Percentiles rank a stretch among this genome's conserved stretches.
Conservation (phyloP, 2,113 vertebrate species). For the Sebastes schlegelii region DNA sequence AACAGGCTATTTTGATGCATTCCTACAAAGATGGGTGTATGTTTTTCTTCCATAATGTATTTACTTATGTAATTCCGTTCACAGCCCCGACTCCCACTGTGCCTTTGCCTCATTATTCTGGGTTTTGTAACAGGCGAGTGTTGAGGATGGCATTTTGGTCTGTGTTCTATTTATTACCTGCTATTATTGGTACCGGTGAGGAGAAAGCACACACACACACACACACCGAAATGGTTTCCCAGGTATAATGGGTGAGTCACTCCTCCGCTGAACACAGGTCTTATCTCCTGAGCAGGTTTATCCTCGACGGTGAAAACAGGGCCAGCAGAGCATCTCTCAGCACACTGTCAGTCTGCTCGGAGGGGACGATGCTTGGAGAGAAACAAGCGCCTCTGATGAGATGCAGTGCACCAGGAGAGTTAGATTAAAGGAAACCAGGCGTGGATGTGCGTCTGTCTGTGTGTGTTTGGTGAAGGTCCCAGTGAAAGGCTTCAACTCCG, state of each 20-base stretch:
- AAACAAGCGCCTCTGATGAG: slow-evolving; percentile 50
- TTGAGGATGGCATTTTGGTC: slow-evolving; percentile 68
- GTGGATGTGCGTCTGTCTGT: slow-evolving; percentile 34
- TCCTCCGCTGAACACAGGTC: slow-evolving; percentile 63
- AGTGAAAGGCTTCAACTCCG: slow-evolving; percentile 9
- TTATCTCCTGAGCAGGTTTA: slow-evolving; percentile 79
- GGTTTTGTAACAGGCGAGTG: slow-evolving; percentile 65
- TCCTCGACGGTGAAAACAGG: slow-evolving; percentile 51
- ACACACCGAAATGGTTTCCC: slow-evolving; percentile 40
- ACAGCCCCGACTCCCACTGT: slow-evolving; percentile 35
- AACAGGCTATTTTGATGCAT: background rate
- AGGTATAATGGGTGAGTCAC: slow-evolving; percentile 81
- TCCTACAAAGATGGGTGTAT: background rate
- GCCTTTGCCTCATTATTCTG: slow-evolving; percentile 48
- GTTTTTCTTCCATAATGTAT: slow-evolving; percentile 21
- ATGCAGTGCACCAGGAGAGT: slow-evolving; percentile 48
- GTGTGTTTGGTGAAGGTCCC: slow-evolving; percentile 36
- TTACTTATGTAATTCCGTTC: slow-evolving; percentile 30
- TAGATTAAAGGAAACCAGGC: slow-evolving; percentile 59
- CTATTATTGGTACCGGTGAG: slow-evolving; percentile 77
- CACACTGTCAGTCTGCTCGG: slow-evolving; percentile 31
- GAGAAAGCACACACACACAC: slow-evolving; percentile 23
- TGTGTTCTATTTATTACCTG: slow-evolving; percentile 73
- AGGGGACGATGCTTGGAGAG: slow-evolving; percentile 18
- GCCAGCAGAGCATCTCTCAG: slow-evolving; percentile 41